Percentiles rank a stretch among this genome's conserved stretches.
Evolutionary conservation across 37 sponge, comb jelly and placozoan genomes (phyloP).

Genomic region (Eunapius fragilis): DNA sequence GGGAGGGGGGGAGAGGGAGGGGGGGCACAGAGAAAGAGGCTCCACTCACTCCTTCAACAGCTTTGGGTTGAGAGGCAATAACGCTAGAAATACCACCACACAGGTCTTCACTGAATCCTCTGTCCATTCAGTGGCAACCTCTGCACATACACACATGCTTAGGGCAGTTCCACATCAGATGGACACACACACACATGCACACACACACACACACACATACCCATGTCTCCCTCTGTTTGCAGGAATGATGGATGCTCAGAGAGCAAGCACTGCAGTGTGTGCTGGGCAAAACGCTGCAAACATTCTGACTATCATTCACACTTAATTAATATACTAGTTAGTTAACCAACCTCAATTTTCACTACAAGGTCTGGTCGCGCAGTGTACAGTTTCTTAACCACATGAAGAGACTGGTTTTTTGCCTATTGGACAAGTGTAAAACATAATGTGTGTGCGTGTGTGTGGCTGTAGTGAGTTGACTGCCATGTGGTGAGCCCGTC

Average conservation of each 20-base stretch:
- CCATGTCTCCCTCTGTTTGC: slow-evolving; percentile 21
- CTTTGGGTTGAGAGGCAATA: slow-evolving; percentile 92
- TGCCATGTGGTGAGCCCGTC: background rate
- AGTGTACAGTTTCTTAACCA: slow-evolving; percentile 76
- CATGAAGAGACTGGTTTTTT: slow-evolving; percentile 77
- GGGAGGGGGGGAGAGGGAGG: too few relatives aligned
- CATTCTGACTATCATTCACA: background rate
- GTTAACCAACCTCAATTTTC: slow-evolving; percentile 66
- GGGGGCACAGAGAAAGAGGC: too few relatives aligned
- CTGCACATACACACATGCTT: slow-evolving; percentile 25
- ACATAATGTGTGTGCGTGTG: too few relatives aligned
- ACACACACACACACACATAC: slow-evolving; percentile 10
- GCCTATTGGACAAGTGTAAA: slow-evolving; percentile 37
- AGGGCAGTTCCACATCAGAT: slow-evolving; percentile 1
- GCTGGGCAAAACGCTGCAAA: slow-evolving; percentile 66
- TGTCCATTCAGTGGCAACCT: slow-evolving; percentile 80
- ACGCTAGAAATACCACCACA: slow-evolving; percentile 79
- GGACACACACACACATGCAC: background rate
- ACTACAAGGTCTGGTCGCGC: slow-evolving; percentile 49
- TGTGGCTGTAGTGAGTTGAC: too few relatives aligned
- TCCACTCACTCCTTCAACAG: slow-evolving; percentile 78
- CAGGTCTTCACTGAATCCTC: slow-evolving; percentile 85
- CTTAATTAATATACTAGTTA: background rate
- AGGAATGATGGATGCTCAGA: slow-evolving; percentile 70
- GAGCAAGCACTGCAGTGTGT: slow-evolving; percentile 68